Percentiles rank a stretch among this genome's conserved stretches.
These are phyloP conservation scores for Muscidifurax raptorellus DNA, from an alignment of 1,140 invertebrate species.

Conservation along the genomic window DNA sequence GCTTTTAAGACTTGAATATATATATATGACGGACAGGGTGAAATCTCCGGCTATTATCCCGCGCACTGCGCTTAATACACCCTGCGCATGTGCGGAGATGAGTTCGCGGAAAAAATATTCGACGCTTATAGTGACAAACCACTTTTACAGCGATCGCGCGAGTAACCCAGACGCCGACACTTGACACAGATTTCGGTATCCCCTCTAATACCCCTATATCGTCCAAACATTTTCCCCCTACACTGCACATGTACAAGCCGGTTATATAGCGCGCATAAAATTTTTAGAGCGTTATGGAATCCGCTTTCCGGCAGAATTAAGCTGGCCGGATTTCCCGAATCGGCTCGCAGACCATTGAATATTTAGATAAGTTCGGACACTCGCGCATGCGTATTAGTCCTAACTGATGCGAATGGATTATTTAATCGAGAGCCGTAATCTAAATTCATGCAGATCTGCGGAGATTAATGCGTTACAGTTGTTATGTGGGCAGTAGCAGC, in stretches of 20 bases:
- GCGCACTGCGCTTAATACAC: too few relatives aligned
- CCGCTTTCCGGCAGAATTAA: neutral
- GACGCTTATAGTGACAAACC: too few relatives aligned
- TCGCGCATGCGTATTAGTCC: neutral
- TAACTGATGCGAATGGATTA: neutral
- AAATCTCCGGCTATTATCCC: too few relatives aligned
- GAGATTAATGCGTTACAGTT: conserved; percentile 19
- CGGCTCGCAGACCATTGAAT: neutral
- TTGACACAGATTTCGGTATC: neutral
- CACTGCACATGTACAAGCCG: too few relatives aligned
- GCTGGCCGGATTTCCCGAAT: neutral
- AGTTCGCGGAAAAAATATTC: too few relatives aligned
- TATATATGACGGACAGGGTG: too few relatives aligned
- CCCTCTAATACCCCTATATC: neutral
- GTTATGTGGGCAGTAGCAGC: neutral
- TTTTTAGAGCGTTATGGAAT: neutral
- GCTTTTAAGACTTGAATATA: too few relatives aligned
- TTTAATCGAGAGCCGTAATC: conserved; percentile 20
- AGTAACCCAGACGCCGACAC: neutral
- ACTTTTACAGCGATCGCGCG: neutral
- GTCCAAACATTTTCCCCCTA: neutral
- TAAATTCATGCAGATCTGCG: conserved; percentile 38
- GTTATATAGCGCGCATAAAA: neutral
- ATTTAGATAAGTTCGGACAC: neutral
- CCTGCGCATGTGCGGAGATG: too few relatives aligned